These are phyloP conservation scores for Danio jaintianensis DNA, from an alignment of 2,797 vertebrate species.

Conservation along the genomic window DNA sequence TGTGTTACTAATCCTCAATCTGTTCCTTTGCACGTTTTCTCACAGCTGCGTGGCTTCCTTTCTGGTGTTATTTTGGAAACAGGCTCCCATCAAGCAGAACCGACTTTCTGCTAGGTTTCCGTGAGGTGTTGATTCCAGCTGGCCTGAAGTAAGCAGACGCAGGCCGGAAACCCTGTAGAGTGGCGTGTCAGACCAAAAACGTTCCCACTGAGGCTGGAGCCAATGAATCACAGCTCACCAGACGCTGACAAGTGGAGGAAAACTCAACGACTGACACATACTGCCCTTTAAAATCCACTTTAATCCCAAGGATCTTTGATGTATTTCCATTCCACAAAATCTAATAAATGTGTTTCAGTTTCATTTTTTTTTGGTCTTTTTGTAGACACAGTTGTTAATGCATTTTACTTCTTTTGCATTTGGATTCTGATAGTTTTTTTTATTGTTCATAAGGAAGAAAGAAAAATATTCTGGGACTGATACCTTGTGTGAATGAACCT, in stretches of 20 bases:
- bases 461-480: too few species aligned
- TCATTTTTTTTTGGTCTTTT: background rate
- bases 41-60: slow-evolving; percentile 44
- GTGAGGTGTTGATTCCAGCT: slow-evolving; percentile 48
- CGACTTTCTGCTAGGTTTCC: slow-evolving; percentile 44
- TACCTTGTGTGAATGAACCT: too few species aligned
- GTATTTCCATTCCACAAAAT: slow-evolving; percentile 14
- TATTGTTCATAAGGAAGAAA: too few species aligned
- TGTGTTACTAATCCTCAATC: slow-evolving; percentile 15
- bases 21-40: slow-evolving; percentile 28
- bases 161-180: slow-evolving; percentile 35
- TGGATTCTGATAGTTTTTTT: too few species aligned
- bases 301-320: slow-evolving; percentile 5
- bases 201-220: slow-evolving; percentile 9
- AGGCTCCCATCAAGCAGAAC: slow-evolving; percentile 6
- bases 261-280: slow-evolving; percentile 18
- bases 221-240: slow-evolving; percentile 21
- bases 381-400: slow-evolving; percentile 10
- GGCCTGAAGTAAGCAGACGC: slow-evolving; percentile 31
- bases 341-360: slow-evolving; percentile 19
- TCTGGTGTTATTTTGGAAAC: slow-evolving; percentile 42
- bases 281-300: slow-evolving; percentile 13
- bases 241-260: slow-evolving; percentile 23
- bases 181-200: slow-evolving; percentile 24
- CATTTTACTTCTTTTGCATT: background rate